These are phyloP conservation scores for Glareola pratincola DNA, from an alignment of 2,113 vertebrate genomes.

Conservation along the genomic window DNA sequence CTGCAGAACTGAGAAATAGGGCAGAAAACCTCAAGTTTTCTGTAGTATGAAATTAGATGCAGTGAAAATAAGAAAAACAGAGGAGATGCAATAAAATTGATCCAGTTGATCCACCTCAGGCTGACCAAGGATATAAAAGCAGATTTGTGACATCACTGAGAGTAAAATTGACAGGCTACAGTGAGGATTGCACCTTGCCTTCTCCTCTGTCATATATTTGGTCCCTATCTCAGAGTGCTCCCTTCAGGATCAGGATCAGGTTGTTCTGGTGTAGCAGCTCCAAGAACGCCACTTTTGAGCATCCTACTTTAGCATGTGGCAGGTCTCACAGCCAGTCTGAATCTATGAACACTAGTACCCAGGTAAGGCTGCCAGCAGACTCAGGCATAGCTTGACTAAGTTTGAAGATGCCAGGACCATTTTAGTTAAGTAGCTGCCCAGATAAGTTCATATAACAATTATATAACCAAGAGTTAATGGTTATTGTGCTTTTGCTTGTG, in stretches of 20 bases:
- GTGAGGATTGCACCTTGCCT: background rate
- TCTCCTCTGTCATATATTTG: background rate
- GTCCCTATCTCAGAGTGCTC: background rate
- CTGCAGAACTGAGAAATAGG: background rate
- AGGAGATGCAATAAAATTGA: background rate
- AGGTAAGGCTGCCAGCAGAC: background rate
- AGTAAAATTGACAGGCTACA: background rate
- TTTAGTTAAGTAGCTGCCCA: background rate
- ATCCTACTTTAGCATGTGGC: background rate
- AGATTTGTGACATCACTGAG: background rate
- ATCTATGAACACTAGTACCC: background rate
- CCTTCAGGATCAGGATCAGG: background rate
- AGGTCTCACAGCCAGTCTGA: background rate
- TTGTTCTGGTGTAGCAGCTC: background rate
- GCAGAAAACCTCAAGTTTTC: background rate
- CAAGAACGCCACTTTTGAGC: background rate
- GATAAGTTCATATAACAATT: background rate
- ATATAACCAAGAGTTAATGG: background rate
- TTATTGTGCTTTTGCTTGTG: background rate
- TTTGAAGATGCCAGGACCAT: background rate
- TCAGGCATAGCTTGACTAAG: background rate
- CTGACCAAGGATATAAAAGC: background rate
- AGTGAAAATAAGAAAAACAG: background rate
- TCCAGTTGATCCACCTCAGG: background rate
- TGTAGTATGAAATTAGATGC: background rate